Evolutionary conservation across 1,140 invertebrate species (phyloP).

Genomic region (Homarus americanus): DNA sequence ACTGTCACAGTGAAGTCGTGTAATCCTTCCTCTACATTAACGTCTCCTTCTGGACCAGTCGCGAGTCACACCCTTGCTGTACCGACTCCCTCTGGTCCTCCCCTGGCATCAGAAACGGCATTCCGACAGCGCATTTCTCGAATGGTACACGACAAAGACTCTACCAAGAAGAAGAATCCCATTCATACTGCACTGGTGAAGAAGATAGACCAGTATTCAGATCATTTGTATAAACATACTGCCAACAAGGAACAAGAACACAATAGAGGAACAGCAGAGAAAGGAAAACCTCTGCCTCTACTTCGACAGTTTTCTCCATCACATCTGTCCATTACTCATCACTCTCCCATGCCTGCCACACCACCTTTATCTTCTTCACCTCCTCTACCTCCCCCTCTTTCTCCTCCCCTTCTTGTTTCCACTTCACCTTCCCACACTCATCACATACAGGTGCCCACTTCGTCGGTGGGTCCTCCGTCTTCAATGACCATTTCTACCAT

Average conservation of each 20-base stretch:
- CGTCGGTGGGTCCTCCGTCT: neutral
- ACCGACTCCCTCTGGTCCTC: constrained; percentile 70
- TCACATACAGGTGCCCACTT: neutral
- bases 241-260: constrained; percentile 36
- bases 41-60: constrained; percentile 28
- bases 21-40: neutral
- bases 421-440: neutral
- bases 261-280: constrained; percentile 6
- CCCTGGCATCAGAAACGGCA: constrained; percentile 45
- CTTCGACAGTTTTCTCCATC: constrained; percentile 41
- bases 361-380: neutral
- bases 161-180: constrained; percentile 40
- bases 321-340: constrained; percentile 25
- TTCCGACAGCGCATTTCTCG: constrained; percentile 63
- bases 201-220: constrained; percentile 49
- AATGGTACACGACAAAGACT: constrained; percentile 59
- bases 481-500: constrained; percentile 12
- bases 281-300: constrained; percentile 25
- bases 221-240: constrained; percentile 10
- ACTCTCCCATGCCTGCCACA: neutral
- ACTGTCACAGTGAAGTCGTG: constrained; percentile 30
- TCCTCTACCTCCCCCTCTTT: neutral
- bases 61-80: constrained; percentile 65
- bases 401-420: neutral
- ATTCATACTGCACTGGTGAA: neutral